Evolutionary conservation across 2,888 invertebrate species (phyloP).

Genomic region (Sepioteuthis lessoniana): DNA sequence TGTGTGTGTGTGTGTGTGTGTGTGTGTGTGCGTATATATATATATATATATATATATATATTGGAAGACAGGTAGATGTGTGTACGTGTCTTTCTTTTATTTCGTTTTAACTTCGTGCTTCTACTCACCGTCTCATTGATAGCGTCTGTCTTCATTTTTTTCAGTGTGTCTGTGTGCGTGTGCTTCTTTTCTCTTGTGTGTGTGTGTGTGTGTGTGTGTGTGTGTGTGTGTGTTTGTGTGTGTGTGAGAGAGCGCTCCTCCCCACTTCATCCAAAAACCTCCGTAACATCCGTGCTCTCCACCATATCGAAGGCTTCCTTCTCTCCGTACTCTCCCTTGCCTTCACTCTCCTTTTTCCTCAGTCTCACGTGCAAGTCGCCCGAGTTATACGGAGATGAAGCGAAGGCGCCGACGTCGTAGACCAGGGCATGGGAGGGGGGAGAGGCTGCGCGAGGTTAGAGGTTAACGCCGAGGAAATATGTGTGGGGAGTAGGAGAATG

Average conservation of each 20-base stretch:
- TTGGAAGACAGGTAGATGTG: background rate
- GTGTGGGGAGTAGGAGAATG: background rate
- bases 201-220: too few species aligned
- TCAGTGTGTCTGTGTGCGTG: too few species aligned
- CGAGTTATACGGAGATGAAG: background rate
- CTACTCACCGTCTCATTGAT: background rate
- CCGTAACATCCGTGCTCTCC: background rate
- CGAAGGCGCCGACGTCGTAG: background rate
- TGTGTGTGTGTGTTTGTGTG: background rate
- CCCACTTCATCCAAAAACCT: background rate
- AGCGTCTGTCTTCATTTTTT: background rate
- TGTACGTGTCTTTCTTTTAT: background rate
- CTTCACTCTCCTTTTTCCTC: background rate
- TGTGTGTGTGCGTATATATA: background rate
- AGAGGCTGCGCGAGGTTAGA: slow-evolving; percentile 11
- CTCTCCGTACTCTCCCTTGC: background rate
- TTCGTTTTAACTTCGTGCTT: background rate
- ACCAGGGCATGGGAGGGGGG: slow-evolving; percentile 40
- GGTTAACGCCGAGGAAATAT: slow-evolving; percentile 36
- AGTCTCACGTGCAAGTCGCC: background rate
- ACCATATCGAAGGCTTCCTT: background rate
- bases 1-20: background rate
- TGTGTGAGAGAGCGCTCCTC: background rate
- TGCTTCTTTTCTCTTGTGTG: too few species aligned
- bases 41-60: slow-evolving; percentile 2